Conservation (phyloP, 2,113 vertebrate species). For the Aviceda subcristata region DNA sequence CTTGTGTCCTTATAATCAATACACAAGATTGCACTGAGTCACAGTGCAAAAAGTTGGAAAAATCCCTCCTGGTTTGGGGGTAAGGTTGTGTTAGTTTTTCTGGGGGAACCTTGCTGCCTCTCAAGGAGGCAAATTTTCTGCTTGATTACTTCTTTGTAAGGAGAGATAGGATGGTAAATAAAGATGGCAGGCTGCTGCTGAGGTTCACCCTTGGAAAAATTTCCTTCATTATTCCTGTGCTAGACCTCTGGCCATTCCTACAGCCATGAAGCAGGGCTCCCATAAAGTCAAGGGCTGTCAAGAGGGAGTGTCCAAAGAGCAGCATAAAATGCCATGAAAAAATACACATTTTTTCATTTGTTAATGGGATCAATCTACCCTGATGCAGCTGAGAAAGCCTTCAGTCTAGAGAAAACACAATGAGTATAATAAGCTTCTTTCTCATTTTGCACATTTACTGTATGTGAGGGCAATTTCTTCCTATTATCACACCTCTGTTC, state of each 20-base stretch:
- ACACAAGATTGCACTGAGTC: not conserved
- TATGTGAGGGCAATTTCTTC: not conserved
- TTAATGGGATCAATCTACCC: not conserved
- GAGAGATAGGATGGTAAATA: not conserved
- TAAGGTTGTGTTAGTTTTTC: not conserved
- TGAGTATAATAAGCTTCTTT: not conserved
- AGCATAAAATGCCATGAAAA: not conserved
- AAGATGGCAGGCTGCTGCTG: not conserved
- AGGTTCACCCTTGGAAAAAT: not conserved
- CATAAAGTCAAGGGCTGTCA: not conserved
- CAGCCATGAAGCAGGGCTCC: not conserved
- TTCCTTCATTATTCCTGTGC: not conserved
- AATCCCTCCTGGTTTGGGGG: not conserved
- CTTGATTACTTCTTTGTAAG: not conserved
- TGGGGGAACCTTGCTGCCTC: not conserved
- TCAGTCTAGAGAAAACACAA: not conserved
- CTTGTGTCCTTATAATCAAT: not conserved
- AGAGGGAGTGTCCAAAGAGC: not conserved
- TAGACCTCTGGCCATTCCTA: not conserved
- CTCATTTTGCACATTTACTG: not conserved
- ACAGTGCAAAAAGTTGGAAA: not conserved
- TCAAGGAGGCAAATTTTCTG: not conserved
- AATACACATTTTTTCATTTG: not conserved
- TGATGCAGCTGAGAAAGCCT: not conserved
- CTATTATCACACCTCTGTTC: not conserved